phyloP scores from a whole-genome alignment of 2,888 invertebrate species.

The Loripinus fragilis region DNA sequence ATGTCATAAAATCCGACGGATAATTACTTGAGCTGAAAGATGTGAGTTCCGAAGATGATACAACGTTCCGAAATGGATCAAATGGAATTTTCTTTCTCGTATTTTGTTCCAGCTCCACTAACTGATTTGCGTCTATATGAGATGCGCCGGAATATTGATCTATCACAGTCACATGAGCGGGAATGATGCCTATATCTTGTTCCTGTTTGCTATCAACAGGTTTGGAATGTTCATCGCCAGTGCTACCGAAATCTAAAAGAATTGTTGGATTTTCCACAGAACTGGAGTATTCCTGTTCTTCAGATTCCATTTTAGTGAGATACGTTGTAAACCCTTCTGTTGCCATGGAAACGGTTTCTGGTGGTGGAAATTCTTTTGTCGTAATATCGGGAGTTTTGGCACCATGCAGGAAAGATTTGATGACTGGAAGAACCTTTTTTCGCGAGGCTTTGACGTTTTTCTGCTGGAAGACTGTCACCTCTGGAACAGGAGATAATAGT shows the following conservation, averaged over 20 bases:
- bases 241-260: conserved; percentile 35
- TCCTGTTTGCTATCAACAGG: background rate
- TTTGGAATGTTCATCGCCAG: background rate
- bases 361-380: conserved; percentile 49
- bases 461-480: conserved; percentile 74
- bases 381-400: conserved; percentile 45
- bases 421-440: conserved; percentile 80
- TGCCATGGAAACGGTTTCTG: conserved; percentile 44
- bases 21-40: conserved; percentile 3
- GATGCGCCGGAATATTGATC: background rate
- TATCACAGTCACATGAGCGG: background rate
- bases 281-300: background rate
- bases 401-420: conserved; percentile 68
- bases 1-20: conserved; percentile 2
- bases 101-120: background rate
- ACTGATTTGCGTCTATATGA: background rate
- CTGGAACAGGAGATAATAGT: conserved; percentile 52
- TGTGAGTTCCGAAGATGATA: background rate
- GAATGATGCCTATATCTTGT: background rate
- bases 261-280: conserved; percentile 40
- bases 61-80: conserved; percentile 5
- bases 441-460: conserved; percentile 78
- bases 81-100: background rate
- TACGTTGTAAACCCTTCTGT: conserved; percentile 45
- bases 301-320: background rate